phyloP scores from a whole-genome alignment of 1,140 invertebrate genomes.

The Parapsyche elsis region DNA sequence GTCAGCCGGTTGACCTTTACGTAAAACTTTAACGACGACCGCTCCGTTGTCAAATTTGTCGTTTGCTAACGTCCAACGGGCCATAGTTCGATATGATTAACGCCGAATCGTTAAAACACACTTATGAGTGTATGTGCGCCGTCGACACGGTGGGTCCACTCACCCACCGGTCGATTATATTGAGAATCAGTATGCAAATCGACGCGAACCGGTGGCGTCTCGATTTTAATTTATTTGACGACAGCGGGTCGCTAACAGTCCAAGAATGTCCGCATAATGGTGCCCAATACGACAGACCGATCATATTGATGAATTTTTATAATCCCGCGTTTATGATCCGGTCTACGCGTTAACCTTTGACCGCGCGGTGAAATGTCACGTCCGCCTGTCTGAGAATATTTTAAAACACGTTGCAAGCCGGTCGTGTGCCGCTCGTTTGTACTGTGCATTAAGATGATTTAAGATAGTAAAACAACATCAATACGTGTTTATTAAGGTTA shows the following conservation, averaged over 20 bases:
- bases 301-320: conserved; percentile 36
- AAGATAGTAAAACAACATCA: too few species aligned
- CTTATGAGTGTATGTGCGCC: background rate
- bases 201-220: conserved; percentile 8
- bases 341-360: background rate
- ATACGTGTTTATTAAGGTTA: too few species aligned
- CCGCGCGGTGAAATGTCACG: too few species aligned
- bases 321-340: background rate
- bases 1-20: background rate
- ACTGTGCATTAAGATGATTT: too few species aligned
- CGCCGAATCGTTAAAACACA: conserved; percentile 5
- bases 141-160: conserved; percentile 25
- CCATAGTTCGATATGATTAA: conserved; percentile 29
- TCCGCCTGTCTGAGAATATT: too few species aligned
- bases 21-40: background rate
- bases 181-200: conserved; percentile 48
- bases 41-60: background rate
- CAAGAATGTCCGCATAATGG: conserved; percentile 36
- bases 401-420: too few species aligned
- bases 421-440: too few species aligned
- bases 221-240: conserved; percentile 52
- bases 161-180: conserved; percentile 17
- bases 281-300: background rate
- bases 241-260: conserved; percentile 14
- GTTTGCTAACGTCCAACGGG: background rate